A percentile compares a stretch with the other conserved stretches of the same genome.
Conservation (phyloP, 1,140 invertebrate species). For the Anthonomus grandis region DNA sequence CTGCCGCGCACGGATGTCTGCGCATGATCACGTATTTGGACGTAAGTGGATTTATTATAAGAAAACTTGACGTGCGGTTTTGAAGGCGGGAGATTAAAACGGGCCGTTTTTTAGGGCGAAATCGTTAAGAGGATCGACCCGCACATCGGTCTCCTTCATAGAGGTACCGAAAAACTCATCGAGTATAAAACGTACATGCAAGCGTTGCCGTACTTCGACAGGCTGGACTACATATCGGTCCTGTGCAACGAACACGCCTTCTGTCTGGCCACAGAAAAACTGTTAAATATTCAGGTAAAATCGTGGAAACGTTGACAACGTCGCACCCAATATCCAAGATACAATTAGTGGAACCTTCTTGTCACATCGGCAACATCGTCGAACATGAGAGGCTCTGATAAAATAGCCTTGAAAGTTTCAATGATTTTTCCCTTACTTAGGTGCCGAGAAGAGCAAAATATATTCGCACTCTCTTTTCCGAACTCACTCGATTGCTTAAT, state of each 20-base stretch:
- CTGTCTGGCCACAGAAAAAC: slow-evolving; percentile 73
- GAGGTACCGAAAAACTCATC: slow-evolving; percentile 80
- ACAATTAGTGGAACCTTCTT: background rate
- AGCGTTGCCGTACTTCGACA: slow-evolving; percentile 80
- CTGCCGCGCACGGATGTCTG: slow-evolving; percentile 83
- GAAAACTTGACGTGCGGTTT: no score
- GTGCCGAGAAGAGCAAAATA: slow-evolving; percentile 60
- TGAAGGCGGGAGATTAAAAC: background rate
- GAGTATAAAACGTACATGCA: slow-evolving; percentile 81
- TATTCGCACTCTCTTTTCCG: slow-evolving; percentile 66
- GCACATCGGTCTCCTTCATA: slow-evolving; percentile 51
- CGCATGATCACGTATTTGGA: slow-evolving; percentile 72
- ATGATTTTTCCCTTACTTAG: background rate
- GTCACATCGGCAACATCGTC: background rate
- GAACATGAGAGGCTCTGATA: background rate
- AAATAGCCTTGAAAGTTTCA: background rate
- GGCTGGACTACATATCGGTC: slow-evolving; percentile 80
- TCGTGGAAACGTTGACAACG: background rate
- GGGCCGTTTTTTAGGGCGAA: background rate
- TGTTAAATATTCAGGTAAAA: slow-evolving; percentile 66
- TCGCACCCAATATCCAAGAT: no score
- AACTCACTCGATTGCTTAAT: slow-evolving; percentile 73
- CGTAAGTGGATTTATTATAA: slow-evolving; percentile 63
- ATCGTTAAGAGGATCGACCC: slow-evolving; percentile 45
- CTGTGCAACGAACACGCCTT: slow-evolving; percentile 79